These are phyloP conservation scores for Melieria crassipennis DNA, from an alignment of 2,888 invertebrate species.

Conservation along the genomic window DNA sequence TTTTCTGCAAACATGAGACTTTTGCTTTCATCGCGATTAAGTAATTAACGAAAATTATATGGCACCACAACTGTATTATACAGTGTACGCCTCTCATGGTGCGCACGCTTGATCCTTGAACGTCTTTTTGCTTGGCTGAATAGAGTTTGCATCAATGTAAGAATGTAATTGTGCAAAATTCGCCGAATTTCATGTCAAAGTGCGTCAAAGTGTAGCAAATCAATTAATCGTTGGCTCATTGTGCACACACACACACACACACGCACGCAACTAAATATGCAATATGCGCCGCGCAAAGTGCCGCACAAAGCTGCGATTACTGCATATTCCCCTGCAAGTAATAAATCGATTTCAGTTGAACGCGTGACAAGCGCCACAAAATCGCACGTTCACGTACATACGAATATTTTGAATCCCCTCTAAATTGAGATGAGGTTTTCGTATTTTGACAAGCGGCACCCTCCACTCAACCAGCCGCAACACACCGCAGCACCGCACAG, in stretches of 20 bases:
- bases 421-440: not conserved
- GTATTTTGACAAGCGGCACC: not conserved
- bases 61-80: not conserved
- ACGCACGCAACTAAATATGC: not conserved
- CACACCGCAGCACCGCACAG: not conserved
- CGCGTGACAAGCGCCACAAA: not conserved
- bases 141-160: not conserved
- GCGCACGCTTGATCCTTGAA: not conserved
- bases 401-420: no score
- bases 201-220: not conserved
- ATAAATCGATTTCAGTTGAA: not conserved
- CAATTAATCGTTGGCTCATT: conserved; percentile 3
- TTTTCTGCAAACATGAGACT: not conserved
- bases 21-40: conserved; percentile 25
- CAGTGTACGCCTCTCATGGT: not conserved
- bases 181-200: not conserved
- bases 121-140: not conserved
- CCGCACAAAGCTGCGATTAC: not conserved
- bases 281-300: not conserved
- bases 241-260: not conserved
- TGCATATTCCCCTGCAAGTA: not conserved
- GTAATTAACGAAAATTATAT: conserved; percentile 9
- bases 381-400: not conserved
- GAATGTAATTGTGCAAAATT: not conserved
- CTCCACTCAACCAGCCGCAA: not conserved